Conservation (phyloP, 1,140 invertebrate genomes). For the Pomacea maculata region DNA sequence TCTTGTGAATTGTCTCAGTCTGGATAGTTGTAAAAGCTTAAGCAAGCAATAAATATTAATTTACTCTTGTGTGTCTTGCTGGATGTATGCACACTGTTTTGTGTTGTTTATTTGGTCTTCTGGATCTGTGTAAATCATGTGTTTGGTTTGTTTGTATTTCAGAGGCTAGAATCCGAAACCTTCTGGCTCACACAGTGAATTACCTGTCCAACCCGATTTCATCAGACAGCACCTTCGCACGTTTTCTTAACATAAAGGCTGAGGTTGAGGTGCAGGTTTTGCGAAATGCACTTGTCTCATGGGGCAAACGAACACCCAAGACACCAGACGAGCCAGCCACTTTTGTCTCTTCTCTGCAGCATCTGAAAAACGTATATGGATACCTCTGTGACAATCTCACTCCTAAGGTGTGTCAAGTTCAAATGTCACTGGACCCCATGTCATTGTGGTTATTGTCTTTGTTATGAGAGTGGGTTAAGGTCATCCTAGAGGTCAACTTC, state of each 20-base stretch:
- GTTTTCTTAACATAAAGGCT: constrained; percentile 48
- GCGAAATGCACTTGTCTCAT: constrained; percentile 42
- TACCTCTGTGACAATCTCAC: constrained; percentile 47
- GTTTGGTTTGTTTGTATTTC: background rate
- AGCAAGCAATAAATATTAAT: too few relatives aligned
- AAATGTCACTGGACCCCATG: background rate
- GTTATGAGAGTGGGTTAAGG: too few relatives aligned
- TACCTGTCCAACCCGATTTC: constrained; percentile 36
- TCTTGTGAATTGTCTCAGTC: too few relatives aligned
- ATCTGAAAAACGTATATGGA: constrained; percentile 49
- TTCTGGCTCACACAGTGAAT: constrained; percentile 45
- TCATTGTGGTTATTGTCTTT: too few relatives aligned
- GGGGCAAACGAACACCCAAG: constrained; percentile 37
- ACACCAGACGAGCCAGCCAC: constrained; percentile 27
- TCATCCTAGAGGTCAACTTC: too few relatives aligned
- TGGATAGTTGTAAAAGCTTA: too few relatives aligned
- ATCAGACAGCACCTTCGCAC: constrained; percentile 36
- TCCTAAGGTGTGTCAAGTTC: constrained; percentile 17
- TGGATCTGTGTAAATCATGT: too few relatives aligned
- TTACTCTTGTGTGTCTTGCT: too few relatives aligned
- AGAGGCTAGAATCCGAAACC: constrained; percentile 26
- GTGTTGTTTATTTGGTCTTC: too few relatives aligned
- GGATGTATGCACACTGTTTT: too few relatives aligned
- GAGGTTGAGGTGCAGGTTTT: constrained; percentile 30
- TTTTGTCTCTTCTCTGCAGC: constrained; percentile 44